Conservation (phyloP, 2,888 invertebrate species). For the Heliconius ethilla region DNA sequence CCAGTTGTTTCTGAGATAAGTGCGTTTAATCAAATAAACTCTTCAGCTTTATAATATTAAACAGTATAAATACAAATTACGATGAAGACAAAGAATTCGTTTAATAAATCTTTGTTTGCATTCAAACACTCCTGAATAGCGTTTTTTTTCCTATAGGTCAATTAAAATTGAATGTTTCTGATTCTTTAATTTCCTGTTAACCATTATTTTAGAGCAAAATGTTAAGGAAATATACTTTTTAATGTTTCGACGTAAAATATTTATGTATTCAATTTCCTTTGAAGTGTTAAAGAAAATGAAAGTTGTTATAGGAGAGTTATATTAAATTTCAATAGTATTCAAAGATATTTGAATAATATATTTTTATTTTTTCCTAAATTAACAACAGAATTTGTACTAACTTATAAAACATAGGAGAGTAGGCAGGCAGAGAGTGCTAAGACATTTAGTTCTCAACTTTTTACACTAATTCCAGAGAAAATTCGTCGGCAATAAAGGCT, state of each 20-base stretch:
- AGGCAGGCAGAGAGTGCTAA: too few relatives aligned
- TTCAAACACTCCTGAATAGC: not conserved
- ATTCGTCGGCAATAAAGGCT: too few relatives aligned
- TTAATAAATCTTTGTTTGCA: not conserved
- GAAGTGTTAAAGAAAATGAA: not conserved
- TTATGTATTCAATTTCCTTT: conserved; percentile 5
- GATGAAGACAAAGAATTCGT: not conserved
- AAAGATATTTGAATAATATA: not conserved
- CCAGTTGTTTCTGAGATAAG: too few relatives aligned
- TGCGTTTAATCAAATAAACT: too few relatives aligned
- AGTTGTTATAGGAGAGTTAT: not conserved
- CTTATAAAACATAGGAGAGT: too few relatives aligned
- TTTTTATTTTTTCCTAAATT: not conserved
- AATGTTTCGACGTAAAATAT: not conserved
- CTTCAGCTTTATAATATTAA: not conserved
- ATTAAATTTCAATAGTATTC: too few relatives aligned
- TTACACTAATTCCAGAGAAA: too few relatives aligned
- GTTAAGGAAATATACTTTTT: not conserved
- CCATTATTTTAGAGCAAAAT: not conserved
- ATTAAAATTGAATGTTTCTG: conserved; percentile 64
- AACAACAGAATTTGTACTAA: not conserved
- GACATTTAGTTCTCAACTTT: too few relatives aligned
- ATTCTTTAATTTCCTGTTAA: conserved; percentile 75
- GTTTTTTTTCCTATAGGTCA: conserved; percentile 55
- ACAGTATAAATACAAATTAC: not conserved